Percentiles rank a stretch among this genome's conserved stretches.
Evolutionary conservation across 2,797 vertebrate genomes (phyloP).

Genomic region (Hoplostethus mediterraneus): DNA sequence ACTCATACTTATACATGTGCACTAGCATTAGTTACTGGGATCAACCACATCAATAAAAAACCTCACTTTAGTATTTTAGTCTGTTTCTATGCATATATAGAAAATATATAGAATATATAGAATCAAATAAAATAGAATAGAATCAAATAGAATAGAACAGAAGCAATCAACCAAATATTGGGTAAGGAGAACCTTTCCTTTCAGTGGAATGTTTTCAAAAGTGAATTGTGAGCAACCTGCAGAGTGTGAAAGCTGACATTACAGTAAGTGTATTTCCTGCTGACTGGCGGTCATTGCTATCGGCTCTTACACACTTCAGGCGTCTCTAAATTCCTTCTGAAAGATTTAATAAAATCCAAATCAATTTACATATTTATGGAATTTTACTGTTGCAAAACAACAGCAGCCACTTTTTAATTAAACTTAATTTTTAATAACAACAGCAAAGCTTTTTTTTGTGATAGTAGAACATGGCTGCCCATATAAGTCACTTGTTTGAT

Average conservation of each 20-base stretch:
- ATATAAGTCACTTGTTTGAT: constrained; percentile 13
- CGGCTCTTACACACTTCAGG: no score
- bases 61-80: no score
- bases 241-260: no score
- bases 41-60: no score
- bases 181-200: no score
- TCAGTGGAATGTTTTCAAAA: no score
- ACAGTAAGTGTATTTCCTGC: no score
- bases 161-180: not conserved
- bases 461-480: constrained; percentile 22
- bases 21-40: no score
- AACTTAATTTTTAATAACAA: constrained; percentile 5
- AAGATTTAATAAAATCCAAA: not conserved
- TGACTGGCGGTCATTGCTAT: not conserved
- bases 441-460: constrained; percentile 9
- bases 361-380: not conserved
- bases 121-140: not conserved
- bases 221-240: no score
- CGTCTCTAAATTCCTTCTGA: not conserved
- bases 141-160: not conserved
- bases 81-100: no score
- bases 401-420: constrained; percentile 1
- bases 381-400: not conserved
- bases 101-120: no score
- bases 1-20: no score